These are phyloP conservation scores for Ameiurus melas DNA, from an alignment of 2,113 vertebrate genomes.

Conservation along the genomic window DNA sequence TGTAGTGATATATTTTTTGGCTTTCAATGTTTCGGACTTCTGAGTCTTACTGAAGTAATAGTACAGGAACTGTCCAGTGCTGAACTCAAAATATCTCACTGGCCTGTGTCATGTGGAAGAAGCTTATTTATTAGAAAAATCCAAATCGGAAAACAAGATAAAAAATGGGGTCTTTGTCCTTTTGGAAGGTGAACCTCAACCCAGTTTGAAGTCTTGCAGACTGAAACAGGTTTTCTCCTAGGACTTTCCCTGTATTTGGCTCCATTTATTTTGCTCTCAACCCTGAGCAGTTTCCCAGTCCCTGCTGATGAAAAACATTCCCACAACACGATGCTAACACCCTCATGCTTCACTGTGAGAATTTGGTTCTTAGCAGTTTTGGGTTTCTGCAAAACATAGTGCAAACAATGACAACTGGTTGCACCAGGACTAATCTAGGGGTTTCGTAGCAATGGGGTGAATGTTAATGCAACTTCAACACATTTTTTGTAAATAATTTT, in stretches of 20 bases:
- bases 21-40: background rate
- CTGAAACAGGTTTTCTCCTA: too few species aligned
- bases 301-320: background rate
- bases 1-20: background rate
- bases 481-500: too few species aligned
- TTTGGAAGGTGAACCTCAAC: too few species aligned
- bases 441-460: too few species aligned
- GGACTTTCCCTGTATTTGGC: background rate
- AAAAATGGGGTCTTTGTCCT: too few species aligned
- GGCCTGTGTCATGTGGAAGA: background rate
- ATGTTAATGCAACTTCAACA: too few species aligned
- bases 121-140: background rate
- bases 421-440: too few species aligned
- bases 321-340: background rate
- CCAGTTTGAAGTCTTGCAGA: too few species aligned
- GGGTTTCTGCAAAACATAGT: background rate
- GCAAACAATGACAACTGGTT: too few species aligned
- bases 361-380: background rate
- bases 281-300: background rate
- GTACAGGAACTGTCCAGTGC: slow-evolving; percentile 15
- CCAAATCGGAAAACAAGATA: background rate
- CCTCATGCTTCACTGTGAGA: background rate
- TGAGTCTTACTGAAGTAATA: background rate
- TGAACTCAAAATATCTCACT: background rate
- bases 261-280: background rate